Percentiles rank a stretch among this genome's conserved stretches.
Evolutionary conservation across 1,140 invertebrate genomes (phyloP).

Genomic region (Platyura marginata): DNA sequence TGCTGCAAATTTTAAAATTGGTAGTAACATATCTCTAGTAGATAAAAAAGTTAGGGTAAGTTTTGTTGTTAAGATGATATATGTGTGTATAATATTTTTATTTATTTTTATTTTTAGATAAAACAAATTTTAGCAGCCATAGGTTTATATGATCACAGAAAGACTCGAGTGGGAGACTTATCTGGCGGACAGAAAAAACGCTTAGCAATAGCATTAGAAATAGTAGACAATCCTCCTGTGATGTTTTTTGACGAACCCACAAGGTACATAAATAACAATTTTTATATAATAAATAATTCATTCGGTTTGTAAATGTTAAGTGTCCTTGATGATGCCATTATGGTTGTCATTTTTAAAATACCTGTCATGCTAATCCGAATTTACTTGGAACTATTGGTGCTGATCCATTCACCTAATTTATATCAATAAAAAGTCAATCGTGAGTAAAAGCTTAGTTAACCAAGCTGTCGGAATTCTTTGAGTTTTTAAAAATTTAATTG

Average conservation of each 20-base stretch:
- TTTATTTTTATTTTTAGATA: slow-evolving; percentile 28
- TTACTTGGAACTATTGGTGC: no score
- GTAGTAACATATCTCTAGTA: slow-evolving; percentile 32
- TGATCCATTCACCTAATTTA: no score
- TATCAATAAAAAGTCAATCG: no score
- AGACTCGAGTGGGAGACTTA: slow-evolving; percentile 46
- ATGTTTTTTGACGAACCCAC: slow-evolving; percentile 90
- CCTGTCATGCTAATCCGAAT: no score
- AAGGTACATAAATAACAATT: no score
- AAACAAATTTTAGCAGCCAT: slow-evolving; percentile 54
- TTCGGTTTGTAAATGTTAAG: no score
- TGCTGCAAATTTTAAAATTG: slow-evolving; percentile 74
- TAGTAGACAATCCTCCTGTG: slow-evolving; percentile 73
- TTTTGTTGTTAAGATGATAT: slow-evolving; percentile 2
- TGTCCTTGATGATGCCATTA: no score
- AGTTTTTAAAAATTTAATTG: no score
- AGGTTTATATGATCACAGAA: slow-evolving; percentile 36
- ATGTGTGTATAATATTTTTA: background rate
- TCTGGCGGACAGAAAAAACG: slow-evolving; percentile 81
- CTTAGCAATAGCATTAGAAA: slow-evolving; percentile 65
- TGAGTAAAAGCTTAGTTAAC: no score
- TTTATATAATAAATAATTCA: no score
- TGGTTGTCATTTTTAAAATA: no score
- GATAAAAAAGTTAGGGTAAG: slow-evolving; percentile 52
- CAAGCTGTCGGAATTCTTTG: no score